Percentiles rank a stretch among this genome's conserved stretches.
phyloP scores from a whole-genome alignment of 2,113 vertebrate species.

The Chionomys nivalis region DNA sequence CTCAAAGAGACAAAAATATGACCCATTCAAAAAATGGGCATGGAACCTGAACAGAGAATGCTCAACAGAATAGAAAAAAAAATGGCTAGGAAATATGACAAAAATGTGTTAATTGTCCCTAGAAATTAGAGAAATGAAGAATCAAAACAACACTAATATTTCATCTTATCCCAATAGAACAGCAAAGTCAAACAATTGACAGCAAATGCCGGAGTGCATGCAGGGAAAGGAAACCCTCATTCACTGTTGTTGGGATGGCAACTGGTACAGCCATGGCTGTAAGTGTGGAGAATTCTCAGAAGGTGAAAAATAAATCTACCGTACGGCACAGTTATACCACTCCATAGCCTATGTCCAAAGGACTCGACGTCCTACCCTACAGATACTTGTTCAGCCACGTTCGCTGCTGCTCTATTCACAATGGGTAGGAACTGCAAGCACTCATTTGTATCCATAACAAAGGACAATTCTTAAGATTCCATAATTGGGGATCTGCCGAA shows the following conservation, averaged over 20 bases:
- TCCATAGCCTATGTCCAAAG: not conserved
- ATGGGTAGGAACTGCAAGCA: not conserved
- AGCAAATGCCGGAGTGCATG: not conserved
- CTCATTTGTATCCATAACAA: not conserved
- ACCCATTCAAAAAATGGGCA: not conserved
- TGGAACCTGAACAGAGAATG: not conserved
- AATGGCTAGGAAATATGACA: not conserved
- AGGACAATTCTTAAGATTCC: not conserved
- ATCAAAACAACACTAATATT: not conserved
- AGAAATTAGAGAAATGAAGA: not conserved
- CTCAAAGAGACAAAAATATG: not conserved
- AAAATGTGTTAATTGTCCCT: not conserved
- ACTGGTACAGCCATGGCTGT: not conserved
- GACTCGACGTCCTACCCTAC: not conserved
- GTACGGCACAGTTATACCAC: not conserved
- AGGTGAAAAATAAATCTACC: not conserved
- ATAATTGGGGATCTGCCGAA: not conserved
- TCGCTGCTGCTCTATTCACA: not conserved
- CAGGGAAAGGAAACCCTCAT: not conserved
- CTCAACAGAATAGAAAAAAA: not conserved
- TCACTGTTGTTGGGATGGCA: not conserved
- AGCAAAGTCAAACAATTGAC: not conserved
- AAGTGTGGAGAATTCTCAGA: not conserved
- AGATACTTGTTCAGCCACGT: not conserved
- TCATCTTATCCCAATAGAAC: not conserved